Percentiles rank a stretch among this genome's conserved stretches.
Conservation (phyloP, 2,797 vertebrate species). For the Hippopotamyrus pictus region DNA sequence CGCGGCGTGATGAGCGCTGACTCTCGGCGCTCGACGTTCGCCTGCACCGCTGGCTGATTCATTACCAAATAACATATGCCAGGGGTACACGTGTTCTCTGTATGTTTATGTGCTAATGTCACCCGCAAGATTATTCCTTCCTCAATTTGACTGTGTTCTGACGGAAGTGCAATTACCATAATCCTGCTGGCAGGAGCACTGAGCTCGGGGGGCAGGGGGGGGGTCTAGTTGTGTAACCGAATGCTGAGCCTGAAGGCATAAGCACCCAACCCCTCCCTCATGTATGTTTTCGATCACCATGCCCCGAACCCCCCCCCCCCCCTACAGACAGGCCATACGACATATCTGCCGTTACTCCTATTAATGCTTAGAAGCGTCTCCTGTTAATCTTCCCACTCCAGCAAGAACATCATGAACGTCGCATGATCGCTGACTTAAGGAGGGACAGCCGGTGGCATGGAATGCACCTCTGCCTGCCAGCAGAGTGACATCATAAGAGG, state of each 20-base stretch:
- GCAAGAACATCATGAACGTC: background rate
- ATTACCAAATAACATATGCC: background rate
- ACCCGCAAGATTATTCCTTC: background rate
- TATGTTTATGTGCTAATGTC: background rate
- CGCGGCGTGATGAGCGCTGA: background rate
- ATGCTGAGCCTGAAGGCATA: background rate
- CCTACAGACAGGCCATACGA: background rate
- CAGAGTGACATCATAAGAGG: background rate
- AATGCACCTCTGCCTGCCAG: background rate
- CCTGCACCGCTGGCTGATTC: background rate
- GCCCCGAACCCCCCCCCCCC: background rate
- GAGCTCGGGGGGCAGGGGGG: background rate
- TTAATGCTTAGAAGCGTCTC: background rate
- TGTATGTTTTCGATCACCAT: background rate
- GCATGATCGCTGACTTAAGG: background rate
- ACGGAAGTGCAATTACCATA: background rate
- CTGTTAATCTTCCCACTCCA: background rate
- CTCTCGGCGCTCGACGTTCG: background rate
- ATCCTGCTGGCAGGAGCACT: background rate
- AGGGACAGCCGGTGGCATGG: background rate
- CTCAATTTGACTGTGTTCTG: background rate
- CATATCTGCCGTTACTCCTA: background rate
- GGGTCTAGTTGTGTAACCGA: background rate
- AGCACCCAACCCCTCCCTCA: background rate
- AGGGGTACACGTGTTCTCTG: background rate